Evolutionary conservation across 2,797 vertebrate species (phyloP).

Genomic region (Ptychadena robeensis): DNA sequence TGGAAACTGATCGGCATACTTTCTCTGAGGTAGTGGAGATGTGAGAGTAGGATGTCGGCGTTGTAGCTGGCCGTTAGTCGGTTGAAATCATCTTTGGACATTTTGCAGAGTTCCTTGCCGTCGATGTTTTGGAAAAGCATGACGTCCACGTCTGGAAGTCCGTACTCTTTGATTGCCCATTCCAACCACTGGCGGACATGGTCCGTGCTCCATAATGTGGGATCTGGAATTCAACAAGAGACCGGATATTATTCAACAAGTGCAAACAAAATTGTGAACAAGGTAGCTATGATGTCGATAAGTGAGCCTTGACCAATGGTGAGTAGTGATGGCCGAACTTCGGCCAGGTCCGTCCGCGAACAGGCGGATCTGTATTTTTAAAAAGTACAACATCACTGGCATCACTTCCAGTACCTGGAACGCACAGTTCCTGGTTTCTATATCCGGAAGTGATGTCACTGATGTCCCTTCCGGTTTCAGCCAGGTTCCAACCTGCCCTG

Average conservation of each 20-base stretch:
- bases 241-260: neutral
- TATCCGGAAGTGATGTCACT: no score
- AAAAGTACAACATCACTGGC: no score
- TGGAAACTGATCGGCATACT: constrained; percentile 72
- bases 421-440: no score
- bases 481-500: no score
- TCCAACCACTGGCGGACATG: constrained; percentile 89
- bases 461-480: no score
- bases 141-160: constrained; percentile 82
- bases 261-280: no score
- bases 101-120: constrained; percentile 87
- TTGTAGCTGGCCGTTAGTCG: constrained; percentile 86
- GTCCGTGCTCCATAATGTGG: constrained; percentile 84
- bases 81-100: constrained; percentile 88
- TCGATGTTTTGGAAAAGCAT: constrained; percentile 85
- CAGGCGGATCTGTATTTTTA: no score
- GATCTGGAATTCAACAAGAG: constrained; percentile 72
- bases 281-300: no score
- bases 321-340: no score
- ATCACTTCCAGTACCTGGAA: no score
- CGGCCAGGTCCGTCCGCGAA: no score
- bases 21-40: constrained; percentile 93
- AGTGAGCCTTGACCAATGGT: no score
- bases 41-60: constrained; percentile 86
- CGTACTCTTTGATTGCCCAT: constrained; percentile 87